These are phyloP conservation scores for Dinocampus coccinellae DNA, from an alignment of 2,888 invertebrate species.

Conservation along the genomic window DNA sequence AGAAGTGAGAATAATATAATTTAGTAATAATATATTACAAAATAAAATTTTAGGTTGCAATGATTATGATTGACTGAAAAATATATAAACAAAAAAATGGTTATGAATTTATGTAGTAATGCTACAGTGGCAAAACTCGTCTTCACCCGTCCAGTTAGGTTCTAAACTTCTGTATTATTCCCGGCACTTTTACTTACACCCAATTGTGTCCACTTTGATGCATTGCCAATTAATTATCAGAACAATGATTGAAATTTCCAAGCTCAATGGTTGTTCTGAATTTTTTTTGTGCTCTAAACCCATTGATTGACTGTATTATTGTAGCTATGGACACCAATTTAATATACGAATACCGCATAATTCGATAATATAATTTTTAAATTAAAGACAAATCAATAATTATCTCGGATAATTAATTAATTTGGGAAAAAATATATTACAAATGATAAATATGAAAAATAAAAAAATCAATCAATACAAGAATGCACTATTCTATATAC, in stretches of 20 bases:
- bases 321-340: too few relatives aligned
- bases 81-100: conserved; percentile 42
- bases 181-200: conserved; percentile 4
- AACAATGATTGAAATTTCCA: not conserved
- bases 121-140: conserved; percentile 58
- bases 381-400: not conserved
- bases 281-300: not conserved
- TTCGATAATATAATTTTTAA: not conserved
- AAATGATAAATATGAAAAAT: not conserved
- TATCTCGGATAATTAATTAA: too few relatives aligned
- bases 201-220: not conserved
- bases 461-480: not conserved
- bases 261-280: not conserved
- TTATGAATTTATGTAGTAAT: conserved; percentile 50
- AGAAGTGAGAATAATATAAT: conserved; percentile 43
- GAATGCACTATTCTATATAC: not conserved
- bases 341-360: not conserved
- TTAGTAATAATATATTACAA: conserved; percentile 32
- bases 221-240: not conserved
- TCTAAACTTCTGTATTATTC: conserved; percentile 44
- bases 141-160: conserved; percentile 61
- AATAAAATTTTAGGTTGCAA: conserved; percentile 35
- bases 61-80: conserved; percentile 30
- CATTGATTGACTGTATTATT: too few relatives aligned
- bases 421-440: not conserved